These are phyloP conservation scores for Pelagia noctiluca DNA, from an alignment of 30 jellyfish, hydroid and myxozoan genomes.

Conservation along the genomic window DNA sequence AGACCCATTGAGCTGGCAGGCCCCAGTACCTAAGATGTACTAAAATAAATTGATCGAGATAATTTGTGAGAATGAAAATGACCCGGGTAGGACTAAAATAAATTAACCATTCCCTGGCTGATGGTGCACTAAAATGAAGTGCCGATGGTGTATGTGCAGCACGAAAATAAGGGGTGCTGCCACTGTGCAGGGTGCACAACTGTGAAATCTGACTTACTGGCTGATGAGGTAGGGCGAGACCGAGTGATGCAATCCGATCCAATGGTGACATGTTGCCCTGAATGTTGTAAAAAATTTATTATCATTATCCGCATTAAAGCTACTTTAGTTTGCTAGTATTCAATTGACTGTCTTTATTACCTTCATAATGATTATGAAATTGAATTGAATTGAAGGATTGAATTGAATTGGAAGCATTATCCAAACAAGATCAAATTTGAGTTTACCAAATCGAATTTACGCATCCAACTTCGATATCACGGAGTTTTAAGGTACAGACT, in stretches of 20 bases:
- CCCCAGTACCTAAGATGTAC: background rate
- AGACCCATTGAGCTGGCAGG: too few species aligned
- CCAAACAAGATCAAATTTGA: background rate
- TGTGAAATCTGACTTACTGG: constrained; percentile 81
- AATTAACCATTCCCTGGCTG: constrained; percentile 8
- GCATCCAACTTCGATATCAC: too few species aligned
- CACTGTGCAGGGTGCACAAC: constrained; percentile 39
- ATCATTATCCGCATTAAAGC: background rate
- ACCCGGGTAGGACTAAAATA: background rate
- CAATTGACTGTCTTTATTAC: background rate
- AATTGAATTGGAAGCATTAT: background rate
- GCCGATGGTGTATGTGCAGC: background rate
- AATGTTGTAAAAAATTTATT: constrained; percentile 22
- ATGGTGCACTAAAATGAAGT: background rate
- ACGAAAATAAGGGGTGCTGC: background rate
- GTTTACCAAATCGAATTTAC: background rate
- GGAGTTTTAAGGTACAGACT: too few species aligned
- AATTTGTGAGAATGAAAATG: background rate
- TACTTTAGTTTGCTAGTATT: background rate
- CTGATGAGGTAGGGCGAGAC: constrained; percentile 71
- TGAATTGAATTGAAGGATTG: background rate
- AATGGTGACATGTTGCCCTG: constrained; percentile 88
- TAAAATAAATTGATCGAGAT: background rate
- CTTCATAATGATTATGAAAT: background rate
- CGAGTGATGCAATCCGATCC: constrained; percentile 83